Conservation (phyloP, 2,113 vertebrate species). For the Oriolus oriolus region DNA sequence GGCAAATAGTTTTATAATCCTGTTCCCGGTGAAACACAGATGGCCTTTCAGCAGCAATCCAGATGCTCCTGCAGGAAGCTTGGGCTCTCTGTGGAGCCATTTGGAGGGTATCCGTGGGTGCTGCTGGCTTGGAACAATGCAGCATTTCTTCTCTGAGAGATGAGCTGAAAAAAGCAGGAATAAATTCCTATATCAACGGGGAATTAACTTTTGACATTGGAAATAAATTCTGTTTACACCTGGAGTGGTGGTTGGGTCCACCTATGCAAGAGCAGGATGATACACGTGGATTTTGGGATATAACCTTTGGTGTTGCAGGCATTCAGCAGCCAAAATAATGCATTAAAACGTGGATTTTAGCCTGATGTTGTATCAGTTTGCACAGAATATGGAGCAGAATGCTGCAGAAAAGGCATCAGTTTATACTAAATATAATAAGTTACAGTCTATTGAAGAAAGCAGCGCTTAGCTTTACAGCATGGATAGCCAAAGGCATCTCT, state of each 20-base stretch:
- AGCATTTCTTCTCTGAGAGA: not conserved
- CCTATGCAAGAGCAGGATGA: not conserved
- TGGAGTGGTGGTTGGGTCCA: fast-evolving
- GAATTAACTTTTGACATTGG: not conserved
- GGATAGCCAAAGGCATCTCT: not conserved
- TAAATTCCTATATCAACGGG: not conserved
- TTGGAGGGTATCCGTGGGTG: slow-evolving; percentile 40
- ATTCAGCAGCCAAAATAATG: not conserved
- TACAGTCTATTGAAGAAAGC: not conserved
- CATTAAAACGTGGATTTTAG: not conserved
- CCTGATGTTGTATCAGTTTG: not conserved
- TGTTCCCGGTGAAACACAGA: slow-evolving; percentile 14
- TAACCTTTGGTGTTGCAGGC: no score
- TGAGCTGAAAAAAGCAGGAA: not conserved
- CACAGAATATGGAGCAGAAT: not conserved
- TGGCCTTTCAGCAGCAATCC: slow-evolving; percentile 27
- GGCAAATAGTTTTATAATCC: slow-evolving; percentile 40
- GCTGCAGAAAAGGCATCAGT: not conserved
- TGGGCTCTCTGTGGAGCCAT: slow-evolving; percentile 37
- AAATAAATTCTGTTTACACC: not conserved
- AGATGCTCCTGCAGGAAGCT: slow-evolving; percentile 63
- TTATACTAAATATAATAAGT: not conserved
- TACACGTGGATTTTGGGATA: not conserved
- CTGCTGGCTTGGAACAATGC: slow-evolving; percentile 21
- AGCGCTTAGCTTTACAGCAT: not conserved